Conservation (phyloP, 2,888 invertebrate species). For the Pollenia angustigena region DNA sequence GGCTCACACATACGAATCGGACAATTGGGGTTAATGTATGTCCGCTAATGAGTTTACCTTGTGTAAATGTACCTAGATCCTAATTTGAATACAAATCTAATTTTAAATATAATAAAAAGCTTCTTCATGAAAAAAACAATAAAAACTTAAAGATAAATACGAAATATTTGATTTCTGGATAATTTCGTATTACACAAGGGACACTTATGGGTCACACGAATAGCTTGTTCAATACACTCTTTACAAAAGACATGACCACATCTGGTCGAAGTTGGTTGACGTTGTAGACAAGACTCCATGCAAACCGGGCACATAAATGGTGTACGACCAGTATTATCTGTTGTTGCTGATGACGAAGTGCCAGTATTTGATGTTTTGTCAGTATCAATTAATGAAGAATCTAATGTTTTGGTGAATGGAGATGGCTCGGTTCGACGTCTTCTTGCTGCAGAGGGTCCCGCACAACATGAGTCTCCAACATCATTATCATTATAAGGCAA, state of each 20-base stretch:
- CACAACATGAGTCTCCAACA: neutral
- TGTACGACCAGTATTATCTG: neutral
- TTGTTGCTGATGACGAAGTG: neutral
- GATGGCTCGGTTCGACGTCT: conserved; percentile 9
- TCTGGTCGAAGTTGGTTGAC: conserved; percentile 77
- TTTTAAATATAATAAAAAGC: neutral
- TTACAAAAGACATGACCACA: conserved; percentile 80
- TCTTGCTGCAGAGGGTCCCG: neutral
- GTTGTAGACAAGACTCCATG: conserved; percentile 75
- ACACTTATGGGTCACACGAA: conserved; percentile 76
- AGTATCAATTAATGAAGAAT: neutral
- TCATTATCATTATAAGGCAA: neutral
- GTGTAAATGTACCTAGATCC: too few relatives aligned
- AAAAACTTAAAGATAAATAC: conserved; percentile 76
- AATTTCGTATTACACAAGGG: conserved; percentile 79
- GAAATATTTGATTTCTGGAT: conserved; percentile 68
- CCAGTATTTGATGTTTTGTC: neutral
- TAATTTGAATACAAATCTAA: too few relatives aligned
- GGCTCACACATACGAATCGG: too few relatives aligned
- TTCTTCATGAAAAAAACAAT: neutral
- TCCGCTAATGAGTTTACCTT: too few relatives aligned
- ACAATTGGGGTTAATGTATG: too few relatives aligned
- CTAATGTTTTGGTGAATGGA: neutral
- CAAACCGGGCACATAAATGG: conserved; percentile 79
- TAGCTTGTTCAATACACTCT: conserved; percentile 75